phyloP scores from a whole-genome alignment of 1,140 invertebrate genomes.

The Leucophenga varia region DNA sequence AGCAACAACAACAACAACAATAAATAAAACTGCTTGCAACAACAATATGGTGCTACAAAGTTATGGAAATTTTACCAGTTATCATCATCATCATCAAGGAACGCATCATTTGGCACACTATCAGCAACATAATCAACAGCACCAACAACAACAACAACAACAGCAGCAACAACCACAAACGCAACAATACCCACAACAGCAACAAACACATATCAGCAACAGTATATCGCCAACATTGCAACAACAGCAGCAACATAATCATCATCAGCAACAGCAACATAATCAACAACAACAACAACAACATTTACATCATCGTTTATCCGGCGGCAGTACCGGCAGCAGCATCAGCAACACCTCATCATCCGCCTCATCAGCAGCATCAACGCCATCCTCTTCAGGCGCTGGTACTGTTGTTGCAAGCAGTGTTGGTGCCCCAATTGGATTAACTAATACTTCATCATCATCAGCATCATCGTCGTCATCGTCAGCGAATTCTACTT shows the following conservation, averaged over 20 bases:
- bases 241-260: conserved; percentile 21
- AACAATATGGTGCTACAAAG: conserved; percentile 45
- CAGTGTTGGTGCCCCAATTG: too few relatives aligned
- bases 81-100: conserved; percentile 34
- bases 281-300: conserved; percentile 18
- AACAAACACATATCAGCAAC: conserved; percentile 18
- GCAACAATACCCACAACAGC: conserved; percentile 18
- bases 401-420: too few relatives aligned
- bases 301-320: conserved; percentile 39
- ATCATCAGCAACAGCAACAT: conserved; percentile 13
- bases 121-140: conserved; percentile 23
- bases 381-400: too few relatives aligned
- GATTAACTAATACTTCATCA: too few relatives aligned
- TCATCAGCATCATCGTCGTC: too few relatives aligned
- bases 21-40: not conserved
- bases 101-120: conserved; percentile 20
- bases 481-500: too few relatives aligned
- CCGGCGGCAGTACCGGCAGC: conserved; percentile 52
- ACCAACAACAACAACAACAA: conserved; percentile 19
- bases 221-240: conserved; percentile 14
- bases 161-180: conserved; percentile 13
- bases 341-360: too few relatives aligned
- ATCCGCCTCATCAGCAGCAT: too few relatives aligned
- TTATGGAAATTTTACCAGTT: conserved; percentile 45
- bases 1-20: conserved; percentile 6